phyloP scores from a whole-genome alignment of 2,888 invertebrate species.

The Himalopsyche tibetana region DNA sequence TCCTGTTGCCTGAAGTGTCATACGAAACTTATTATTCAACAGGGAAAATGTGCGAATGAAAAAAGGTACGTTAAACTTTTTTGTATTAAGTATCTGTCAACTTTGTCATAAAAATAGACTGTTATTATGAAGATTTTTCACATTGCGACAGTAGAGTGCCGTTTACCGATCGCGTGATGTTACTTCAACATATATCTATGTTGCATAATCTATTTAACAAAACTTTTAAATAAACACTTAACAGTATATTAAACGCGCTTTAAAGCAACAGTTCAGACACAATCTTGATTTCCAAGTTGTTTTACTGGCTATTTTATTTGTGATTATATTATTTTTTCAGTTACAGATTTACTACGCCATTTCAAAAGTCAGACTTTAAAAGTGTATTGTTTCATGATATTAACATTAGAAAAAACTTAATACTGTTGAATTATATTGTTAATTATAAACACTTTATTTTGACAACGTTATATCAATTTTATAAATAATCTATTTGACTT shows the following conservation, averaged over 20 bases:
- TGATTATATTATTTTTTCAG: too few relatives aligned
- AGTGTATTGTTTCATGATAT: too few relatives aligned
- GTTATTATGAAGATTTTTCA: not conserved
- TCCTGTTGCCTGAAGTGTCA: slow-evolving; percentile 11
- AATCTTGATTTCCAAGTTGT: not conserved
- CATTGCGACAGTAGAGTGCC: not conserved
- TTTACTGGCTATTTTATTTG: too few relatives aligned
- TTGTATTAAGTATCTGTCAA: not conserved
- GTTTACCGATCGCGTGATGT: not conserved
- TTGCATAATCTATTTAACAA: slow-evolving; percentile 17
- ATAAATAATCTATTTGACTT: too few relatives aligned
- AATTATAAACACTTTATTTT: too few relatives aligned
- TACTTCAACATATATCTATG: not conserved
- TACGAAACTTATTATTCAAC: not conserved
- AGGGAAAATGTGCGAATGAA: slow-evolving; percentile 33
- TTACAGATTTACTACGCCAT: too few relatives aligned
- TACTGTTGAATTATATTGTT: too few relatives aligned
- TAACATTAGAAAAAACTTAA: too few relatives aligned
- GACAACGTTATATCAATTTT: too few relatives aligned
- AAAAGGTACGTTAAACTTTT: slow-evolving; percentile 42
- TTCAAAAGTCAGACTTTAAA: too few relatives aligned
- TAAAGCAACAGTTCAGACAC: not conserved
- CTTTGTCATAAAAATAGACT: not conserved
- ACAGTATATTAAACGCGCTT: not conserved
- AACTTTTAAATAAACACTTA: not conserved